Evolutionary conservation across 1,140 invertebrate species (phyloP), one percentile per base, ranked within the genome.

Genomic region (Colletes latitarsis): DNA sequence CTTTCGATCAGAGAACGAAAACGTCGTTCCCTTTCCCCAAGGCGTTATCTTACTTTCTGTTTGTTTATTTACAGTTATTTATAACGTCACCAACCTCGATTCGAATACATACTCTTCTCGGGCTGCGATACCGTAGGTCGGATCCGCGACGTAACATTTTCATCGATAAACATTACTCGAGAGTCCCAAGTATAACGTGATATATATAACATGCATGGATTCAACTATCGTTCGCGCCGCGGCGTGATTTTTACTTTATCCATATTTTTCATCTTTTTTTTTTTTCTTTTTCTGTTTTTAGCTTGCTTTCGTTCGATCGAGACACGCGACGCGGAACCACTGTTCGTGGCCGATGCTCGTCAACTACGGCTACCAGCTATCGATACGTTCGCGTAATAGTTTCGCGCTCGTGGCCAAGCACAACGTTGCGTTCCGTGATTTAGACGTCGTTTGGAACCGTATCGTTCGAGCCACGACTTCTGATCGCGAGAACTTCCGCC

Each of bases 51-150:
- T 80, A 67, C 68, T 58, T 53, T 62, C 43, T 52, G 81, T 77
- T 71, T n/a, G 53, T 19, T 74, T 91, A 92, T 92, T 81, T 92
- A 91, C 91, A 91, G 70, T 88, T 90, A 90, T 91, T 83, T 79
- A 79, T 86, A 89, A 88, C 78, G 86, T 88, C 81, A 46, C 43
- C 43, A 5, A 21, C 49, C 43, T 12, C 6, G 19, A 43, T 46
- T 15, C 53, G 17, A 71, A 49, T 78, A 49, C 41, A 78, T 30
- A 30, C 30, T 77, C 52, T 78, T 76, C 66, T 68, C 82, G 43
- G 62, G 49, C 55, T 53, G 68, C 77, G 77, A 75, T 57, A 60
- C 43, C 60, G 49, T 43, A 57, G 62, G 30, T 77, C 39, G 68
- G 70, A 73, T 86, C 85, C 82, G 81, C 70, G 69, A 87, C 53